Evolutionary conservation across 2,797 vertebrate genomes (phyloP).

Genomic region (Chloroceryle amazona): DNA sequence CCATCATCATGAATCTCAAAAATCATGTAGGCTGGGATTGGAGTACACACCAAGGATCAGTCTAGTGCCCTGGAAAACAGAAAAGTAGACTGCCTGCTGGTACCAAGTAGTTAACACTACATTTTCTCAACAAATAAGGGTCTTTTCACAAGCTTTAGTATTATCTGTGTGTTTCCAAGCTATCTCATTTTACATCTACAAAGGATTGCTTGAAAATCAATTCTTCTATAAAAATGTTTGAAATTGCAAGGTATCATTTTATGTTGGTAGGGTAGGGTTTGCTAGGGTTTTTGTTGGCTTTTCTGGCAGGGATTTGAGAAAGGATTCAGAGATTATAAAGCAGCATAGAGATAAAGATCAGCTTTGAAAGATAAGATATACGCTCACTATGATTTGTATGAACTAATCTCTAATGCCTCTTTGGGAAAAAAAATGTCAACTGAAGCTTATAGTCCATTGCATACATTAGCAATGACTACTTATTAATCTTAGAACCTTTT

Average conservation of each 20-base stretch:
- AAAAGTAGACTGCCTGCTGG: not conserved
- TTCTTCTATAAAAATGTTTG: not conserved
- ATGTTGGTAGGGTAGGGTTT: not conserved
- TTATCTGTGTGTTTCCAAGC: not conserved
- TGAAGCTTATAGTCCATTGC: not conserved
- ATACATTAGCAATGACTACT: slow-evolving; percentile 51
- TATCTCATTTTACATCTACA: not conserved
- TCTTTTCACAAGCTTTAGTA: not conserved
- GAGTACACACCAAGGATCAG: not conserved
- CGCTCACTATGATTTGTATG: not conserved
- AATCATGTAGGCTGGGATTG: not conserved
- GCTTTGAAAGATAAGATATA: slow-evolving; percentile 4
- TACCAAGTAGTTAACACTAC: not conserved
- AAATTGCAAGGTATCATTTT: slow-evolving; percentile 11
- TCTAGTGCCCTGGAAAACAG: not conserved
- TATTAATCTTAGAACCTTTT: slow-evolving; percentile 76
- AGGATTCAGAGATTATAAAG: slow-evolving; percentile 47
- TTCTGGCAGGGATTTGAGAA: slow-evolving; percentile 32
- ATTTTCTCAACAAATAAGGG: not conserved
- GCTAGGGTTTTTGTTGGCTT: not conserved
- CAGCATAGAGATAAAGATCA: slow-evolving; percentile 18
- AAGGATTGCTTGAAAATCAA: not conserved
- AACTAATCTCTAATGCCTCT: slow-evolving; percentile 31
- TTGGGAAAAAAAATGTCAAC: not conserved
- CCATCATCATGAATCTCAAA: not conserved